Conservation (phyloP, 2,113 vertebrate species). For the Lagopus muta region DNA sequence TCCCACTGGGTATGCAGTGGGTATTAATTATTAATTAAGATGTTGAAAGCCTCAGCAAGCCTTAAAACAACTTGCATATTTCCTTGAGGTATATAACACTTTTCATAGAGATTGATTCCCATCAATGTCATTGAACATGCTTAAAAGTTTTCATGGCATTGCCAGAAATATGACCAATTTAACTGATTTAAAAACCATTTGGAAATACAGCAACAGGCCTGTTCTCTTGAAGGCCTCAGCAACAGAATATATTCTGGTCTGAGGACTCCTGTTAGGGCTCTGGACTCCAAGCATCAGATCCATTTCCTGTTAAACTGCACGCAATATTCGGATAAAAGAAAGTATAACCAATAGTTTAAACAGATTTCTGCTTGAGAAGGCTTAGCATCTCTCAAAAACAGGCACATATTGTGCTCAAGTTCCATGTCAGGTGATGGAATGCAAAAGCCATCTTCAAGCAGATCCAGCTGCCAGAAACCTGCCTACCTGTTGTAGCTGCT, state of each 20-base stretch:
- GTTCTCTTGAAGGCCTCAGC: slow-evolving; percentile 59
- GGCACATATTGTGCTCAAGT: neutral
- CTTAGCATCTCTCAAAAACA: neutral
- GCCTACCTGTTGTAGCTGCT: slow-evolving; percentile 89
- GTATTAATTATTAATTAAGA: neutral
- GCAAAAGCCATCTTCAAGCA: neutral
- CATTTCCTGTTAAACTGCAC: neutral
- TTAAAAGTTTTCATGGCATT: neutral
- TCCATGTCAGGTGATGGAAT: neutral
- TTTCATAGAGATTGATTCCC: neutral
- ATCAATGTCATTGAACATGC: neutral
- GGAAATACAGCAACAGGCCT: slow-evolving; percentile 60
- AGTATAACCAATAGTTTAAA: neutral
- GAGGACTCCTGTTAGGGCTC: slow-evolving; percentile 41
- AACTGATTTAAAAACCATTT: slow-evolving; percentile 30
- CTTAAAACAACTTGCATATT: neutral
- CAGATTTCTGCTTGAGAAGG: neutral
- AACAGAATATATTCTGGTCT: slow-evolving; percentile 34
- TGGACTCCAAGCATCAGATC: neutral
- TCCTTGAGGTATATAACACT: neutral
- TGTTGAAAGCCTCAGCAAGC: neutral
- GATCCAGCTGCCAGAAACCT: neutral
- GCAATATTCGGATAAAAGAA: neutral
- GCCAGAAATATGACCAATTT: slow-evolving; percentile 9
- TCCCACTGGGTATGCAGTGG: neutral